These are phyloP conservation scores for Clarias gariepinus DNA, from an alignment of 2,113 vertebrate species.

Conservation along the genomic window DNA sequence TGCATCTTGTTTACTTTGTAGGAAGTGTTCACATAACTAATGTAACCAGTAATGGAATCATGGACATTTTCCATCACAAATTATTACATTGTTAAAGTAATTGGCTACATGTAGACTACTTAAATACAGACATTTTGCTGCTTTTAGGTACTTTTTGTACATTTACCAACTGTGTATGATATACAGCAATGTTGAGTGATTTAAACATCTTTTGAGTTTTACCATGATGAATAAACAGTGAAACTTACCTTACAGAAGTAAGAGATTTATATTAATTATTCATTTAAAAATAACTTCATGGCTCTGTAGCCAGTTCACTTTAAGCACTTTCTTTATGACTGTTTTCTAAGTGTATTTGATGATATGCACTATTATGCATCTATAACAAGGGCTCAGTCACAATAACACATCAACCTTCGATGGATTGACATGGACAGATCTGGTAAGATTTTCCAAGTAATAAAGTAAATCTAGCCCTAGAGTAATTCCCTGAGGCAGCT, in stretches of 20 bases:
- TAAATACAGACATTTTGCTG: neutral
- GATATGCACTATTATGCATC: neutral
- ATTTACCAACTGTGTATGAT: neutral
- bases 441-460: neutral
- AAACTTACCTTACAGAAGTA: neutral
- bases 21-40: neutral
- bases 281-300: neutral
- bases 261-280: neutral
- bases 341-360: neutral
- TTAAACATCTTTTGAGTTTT: neutral
- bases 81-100: neutral
- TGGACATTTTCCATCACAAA: neutral
- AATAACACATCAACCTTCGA: neutral
- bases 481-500: neutral
- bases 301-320: neutral
- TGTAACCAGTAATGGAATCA: neutral
- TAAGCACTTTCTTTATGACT: neutral
- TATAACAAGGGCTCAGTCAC: neutral
- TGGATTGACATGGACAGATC: neutral
- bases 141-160: too few relatives aligned
- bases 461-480: constrained; percentile 6
- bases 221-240: neutral
- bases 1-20: too few relatives aligned
- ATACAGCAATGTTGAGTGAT: neutral
- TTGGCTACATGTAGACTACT: neutral